Evolutionary conservation across 2,113 vertebrate genomes (phyloP).

Genomic region (Pseudolaguvia tuberculata): DNA sequence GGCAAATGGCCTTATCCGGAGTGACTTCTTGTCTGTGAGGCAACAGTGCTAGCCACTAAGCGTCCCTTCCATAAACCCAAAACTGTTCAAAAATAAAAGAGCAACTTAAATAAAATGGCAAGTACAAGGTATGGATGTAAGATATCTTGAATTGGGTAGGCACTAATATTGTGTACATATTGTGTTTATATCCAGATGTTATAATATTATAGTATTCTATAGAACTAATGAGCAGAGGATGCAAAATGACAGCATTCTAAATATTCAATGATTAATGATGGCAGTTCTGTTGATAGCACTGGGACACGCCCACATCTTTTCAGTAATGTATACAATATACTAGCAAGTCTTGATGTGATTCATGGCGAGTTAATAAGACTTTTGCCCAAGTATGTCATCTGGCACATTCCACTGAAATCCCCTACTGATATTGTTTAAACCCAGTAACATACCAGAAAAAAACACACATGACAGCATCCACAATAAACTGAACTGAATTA

Average conservation of each 20-base stretch:
- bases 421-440: not conserved
- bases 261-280: not conserved
- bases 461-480: not conserved
- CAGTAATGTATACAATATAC: not conserved
- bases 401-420: too few relatives aligned
- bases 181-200: not conserved
- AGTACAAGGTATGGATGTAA: too few relatives aligned
- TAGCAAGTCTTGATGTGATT: not conserved
- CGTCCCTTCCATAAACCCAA: too few relatives aligned
- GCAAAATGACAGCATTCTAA: not conserved
- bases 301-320: not conserved
- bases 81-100: too few relatives aligned
- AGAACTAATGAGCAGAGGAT: not conserved
- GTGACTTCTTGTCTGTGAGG: too few relatives aligned
- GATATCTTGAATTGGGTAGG: not conserved
- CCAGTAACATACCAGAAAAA: not conserved
- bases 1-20: too few relatives aligned
- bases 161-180: not conserved
- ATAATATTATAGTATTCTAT: not conserved
- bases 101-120: too few relatives aligned
- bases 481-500: not conserved
- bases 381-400: not conserved
- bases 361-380: not conserved
- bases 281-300: not conserved
- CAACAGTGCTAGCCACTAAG: too few relatives aligned